A percentile compares a stretch with the other conserved stretches of the same genome.
Conservation (phyloP, 2,888 invertebrate species). For the Lepeophtheirus nordmannii region DNA sequence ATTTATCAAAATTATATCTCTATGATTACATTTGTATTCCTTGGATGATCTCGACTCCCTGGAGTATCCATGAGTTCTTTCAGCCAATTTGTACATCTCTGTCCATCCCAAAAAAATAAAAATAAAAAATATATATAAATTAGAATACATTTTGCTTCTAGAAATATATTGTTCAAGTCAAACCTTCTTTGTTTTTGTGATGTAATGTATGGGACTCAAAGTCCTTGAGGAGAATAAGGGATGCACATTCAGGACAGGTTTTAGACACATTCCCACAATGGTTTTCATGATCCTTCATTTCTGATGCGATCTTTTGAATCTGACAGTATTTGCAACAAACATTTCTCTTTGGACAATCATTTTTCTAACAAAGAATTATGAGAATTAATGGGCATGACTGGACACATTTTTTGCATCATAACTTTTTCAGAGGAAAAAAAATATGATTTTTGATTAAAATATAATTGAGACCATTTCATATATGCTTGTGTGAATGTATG, state of each 20-base stretch:
- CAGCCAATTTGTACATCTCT: background rate
- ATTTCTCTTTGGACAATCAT: slow-evolving; percentile 43
- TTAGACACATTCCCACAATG: slow-evolving; percentile 57
- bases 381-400: too few species aligned
- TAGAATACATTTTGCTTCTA: too few species aligned
- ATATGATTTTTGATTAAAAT: background rate
- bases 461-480: too few species aligned
- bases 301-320: slow-evolving; percentile 45
- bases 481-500: too few species aligned
- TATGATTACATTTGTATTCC: background rate
- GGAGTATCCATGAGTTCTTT: background rate
- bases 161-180: background rate
- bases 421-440: background rate
- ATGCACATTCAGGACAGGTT: slow-evolving; percentile 48
- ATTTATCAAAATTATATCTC: background rate
- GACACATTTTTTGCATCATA: background rate
- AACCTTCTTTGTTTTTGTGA: background rate
- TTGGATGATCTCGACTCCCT: background rate
- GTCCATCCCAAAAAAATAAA: background rate
- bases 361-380: slow-evolving; percentile 32
- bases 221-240: slow-evolving; percentile 53
- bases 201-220: slow-evolving; percentile 44
- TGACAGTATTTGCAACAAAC: slow-evolving; percentile 50
- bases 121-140: too few species aligned
- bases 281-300: slow-evolving; percentile 46